Base-by-base conservation (phyloP, 2,797 vertebrate genomes). In the Malurus splendens region DNA sequence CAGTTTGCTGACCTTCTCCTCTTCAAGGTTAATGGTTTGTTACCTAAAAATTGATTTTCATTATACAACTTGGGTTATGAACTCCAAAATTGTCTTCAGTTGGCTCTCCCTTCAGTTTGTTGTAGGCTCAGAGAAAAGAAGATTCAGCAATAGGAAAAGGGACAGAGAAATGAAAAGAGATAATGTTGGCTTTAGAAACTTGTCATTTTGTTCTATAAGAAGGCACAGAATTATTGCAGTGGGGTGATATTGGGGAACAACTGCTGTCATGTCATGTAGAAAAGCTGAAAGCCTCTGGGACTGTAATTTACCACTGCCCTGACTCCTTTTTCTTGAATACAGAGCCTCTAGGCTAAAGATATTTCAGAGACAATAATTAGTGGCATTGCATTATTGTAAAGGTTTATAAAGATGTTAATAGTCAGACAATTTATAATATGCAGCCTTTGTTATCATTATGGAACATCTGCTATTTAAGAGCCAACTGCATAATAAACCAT, bases 1-100 rank as follows among this genome's bases (percentile, higher is more conserved):
- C 66, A 48, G 50, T 81, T 42, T 87, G 30, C 59, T 67, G 71
- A 87, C 82, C 86, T 95, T 82, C 23, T 19, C n/a, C 47, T 90
- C 70, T 56, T 74, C 86, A 90, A 90, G 77, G 89, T 87, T 95
- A 94, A 94, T 90, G 42, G 60, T 70, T 93, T 91, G 56, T 85
- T 87, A 82, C 85, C 71, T 86, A 55, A 76, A 76, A 87, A 86
- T 91, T 79, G 65, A 59, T 93, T 89, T 61, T 41, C 56, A 42
- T 68, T 52, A 50, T 67, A 86, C 52, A 80, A 22, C 27, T 81
- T 83, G 67, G 59, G 66, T 70, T 93, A 76, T 25, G 80, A 89
- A 59, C 80, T 92, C 76, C 64, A 79, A 56, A 84, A 85, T 3
- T 70, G 44, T 78, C 77, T 83, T 87, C 79, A 56, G 18, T 75